Conservation (phyloP, 1,140 invertebrate species). For the Leptinotarsa texana region DNA sequence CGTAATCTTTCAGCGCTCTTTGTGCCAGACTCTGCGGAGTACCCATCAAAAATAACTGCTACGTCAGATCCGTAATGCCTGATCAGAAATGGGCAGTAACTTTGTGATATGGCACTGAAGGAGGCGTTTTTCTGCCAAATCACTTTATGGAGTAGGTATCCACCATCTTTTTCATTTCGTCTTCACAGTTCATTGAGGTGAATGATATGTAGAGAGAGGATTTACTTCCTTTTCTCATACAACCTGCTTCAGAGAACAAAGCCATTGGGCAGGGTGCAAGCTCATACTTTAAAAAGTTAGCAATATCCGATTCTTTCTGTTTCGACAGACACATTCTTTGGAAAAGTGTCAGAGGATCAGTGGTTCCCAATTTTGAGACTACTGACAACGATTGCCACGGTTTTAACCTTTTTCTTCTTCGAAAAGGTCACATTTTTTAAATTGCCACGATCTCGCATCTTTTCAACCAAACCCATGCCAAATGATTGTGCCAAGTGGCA, state of each 20-base stretch:
- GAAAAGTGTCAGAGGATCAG: neutral
- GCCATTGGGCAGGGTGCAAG: conserved; percentile 47
- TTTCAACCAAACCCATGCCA: neutral
- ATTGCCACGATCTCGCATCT: neutral
- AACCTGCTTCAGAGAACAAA: conserved; percentile 46
- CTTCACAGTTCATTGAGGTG: conserved; percentile 30
- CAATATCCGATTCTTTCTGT: conserved; percentile 39
- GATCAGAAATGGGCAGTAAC: neutral
- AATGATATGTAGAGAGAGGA: conserved; percentile 33
- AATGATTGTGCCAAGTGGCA: neutral
- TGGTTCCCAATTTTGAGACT: no score
- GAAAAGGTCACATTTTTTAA: neutral
- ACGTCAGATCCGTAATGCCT: neutral
- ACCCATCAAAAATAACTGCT: neutral
- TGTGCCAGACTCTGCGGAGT: neutral
- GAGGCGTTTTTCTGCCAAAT: conserved; percentile 15
- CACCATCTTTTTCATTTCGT: conserved; percentile 24
- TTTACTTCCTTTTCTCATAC: conserved; percentile 47
- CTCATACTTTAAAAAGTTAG: conserved; percentile 45
- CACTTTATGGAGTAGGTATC: conserved; percentile 37
- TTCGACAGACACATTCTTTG: neutral
- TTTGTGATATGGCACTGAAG: neutral
- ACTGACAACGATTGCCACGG: neutral
- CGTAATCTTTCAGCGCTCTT: neutral
- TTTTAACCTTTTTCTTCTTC: neutral